Percentiles rank a stretch among this genome's conserved stretches.
phyloP scores from a whole-genome alignment of 2,888 invertebrate species.

The Serrognathus titanus region DNA sequence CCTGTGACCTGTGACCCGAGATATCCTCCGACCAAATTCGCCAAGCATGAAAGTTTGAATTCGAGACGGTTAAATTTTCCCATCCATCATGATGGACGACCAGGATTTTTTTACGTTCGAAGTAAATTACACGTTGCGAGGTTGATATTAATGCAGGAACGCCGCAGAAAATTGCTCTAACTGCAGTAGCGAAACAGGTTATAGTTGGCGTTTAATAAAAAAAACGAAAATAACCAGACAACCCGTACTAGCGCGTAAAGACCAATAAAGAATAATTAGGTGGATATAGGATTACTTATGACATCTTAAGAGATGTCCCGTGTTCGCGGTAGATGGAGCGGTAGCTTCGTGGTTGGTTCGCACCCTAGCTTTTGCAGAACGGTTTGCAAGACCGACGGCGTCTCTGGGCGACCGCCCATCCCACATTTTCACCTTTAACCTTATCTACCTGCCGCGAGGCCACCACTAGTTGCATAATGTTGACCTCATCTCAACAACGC shows the following conservation, averaged over 20 bases:
- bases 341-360: slow-evolving; percentile 17
- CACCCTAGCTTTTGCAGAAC: slow-evolving; percentile 26
- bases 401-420: slow-evolving; percentile 10
- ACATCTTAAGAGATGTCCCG: slow-evolving; percentile 25
- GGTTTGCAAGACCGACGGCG: slow-evolving; percentile 33
- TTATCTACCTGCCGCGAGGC: slow-evolving; percentile 10
- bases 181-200: slow-evolving; percentile 42
- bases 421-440: slow-evolving; percentile 18
- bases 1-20: slow-evolving; percentile 41
- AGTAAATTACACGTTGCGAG: slow-evolving; percentile 12
- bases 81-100: too few species aligned
- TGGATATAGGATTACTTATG: slow-evolving; percentile 37
- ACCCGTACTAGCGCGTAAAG: slow-evolving; percentile 30
- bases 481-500: slow-evolving; percentile 5
- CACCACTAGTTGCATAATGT: slow-evolving; percentile 11
- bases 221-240: slow-evolving; percentile 30
- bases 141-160: slow-evolving; percentile 14
- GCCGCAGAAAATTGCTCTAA: slow-evolving; percentile 17
- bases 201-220: slow-evolving; percentile 38
- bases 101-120: background rate
- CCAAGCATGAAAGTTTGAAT: too few species aligned
- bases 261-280: slow-evolving; percentile 42
- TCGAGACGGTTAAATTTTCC: too few species aligned
- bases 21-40: too few species aligned
- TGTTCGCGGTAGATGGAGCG: slow-evolving; percentile 27